Base-by-base conservation (phyloP, 2,797 vertebrate genomes). In the Glyptemys insculpta region DNA sequence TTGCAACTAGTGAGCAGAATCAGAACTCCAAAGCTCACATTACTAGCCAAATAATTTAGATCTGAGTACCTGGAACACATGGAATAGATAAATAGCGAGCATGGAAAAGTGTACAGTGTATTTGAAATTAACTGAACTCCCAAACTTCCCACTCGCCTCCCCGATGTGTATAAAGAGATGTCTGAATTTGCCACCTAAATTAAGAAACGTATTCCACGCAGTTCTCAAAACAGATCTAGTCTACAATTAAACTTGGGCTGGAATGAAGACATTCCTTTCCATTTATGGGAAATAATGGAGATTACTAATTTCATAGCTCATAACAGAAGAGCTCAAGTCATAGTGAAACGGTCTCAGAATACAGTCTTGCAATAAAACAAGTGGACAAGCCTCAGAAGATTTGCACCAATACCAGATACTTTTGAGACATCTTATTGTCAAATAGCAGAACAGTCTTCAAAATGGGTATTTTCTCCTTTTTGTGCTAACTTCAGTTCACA, bases 141-240 rank as follows among this genome's bases (percentile, higher is more conserved):
- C 49, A 25, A 89, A 87, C 31, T 53, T 41, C 85, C 76, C 81
- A 44, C 52, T 94, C 94, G 87, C 83, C 91, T 87, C 93, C 76
- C 68, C 44, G 65, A 47, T 15, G 44, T 25, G 14, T 76, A 47
- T 76, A 47, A 47, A 44, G 74, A 29, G 47, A 76, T 47, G 12
- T 41, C 74, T 47, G 23, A 47, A 47, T 76, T 47, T 76, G 23
- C 72, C 72, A 29, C 23, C 41, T 76, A 76, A 76, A 76, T 76
- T 76, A 47, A 76, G 18, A 34, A 91, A 82, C 0, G 1, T 76
- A 41, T 8, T 76, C 25, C 23, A 76, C 1, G 12, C 14, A 44
- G 86, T 56, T 96, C 89, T 89, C 96, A 88, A 94, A 96, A 87
- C 79, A 86, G 47, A 90, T 91, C 93, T 94, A 94, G 85, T 90